These are phyloP conservation scores for Acrobasis consociella DNA, from an alignment of 2,888 invertebrate species.

Conservation along the genomic window DNA sequence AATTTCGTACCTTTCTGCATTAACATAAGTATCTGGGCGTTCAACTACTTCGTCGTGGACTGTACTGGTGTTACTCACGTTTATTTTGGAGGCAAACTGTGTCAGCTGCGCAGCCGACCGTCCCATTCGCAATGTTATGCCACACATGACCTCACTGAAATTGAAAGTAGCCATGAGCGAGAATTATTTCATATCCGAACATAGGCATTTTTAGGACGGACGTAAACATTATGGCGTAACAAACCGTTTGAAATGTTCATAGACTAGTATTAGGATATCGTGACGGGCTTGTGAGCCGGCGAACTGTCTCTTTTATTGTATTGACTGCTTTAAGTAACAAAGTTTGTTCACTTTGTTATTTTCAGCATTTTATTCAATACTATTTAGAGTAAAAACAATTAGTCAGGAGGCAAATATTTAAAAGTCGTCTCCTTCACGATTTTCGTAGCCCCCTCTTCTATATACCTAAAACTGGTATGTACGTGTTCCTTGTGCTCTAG, in stretches of 20 bases:
- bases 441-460: no score
- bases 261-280: neutral
- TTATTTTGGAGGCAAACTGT: constrained; percentile 13
- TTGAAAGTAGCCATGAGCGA: constrained; percentile 22
- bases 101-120: constrained; percentile 8
- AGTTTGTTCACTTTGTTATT: no score
- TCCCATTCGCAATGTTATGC: constrained; percentile 17
- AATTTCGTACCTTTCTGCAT: neutral
- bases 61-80: constrained; percentile 11
- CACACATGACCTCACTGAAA: constrained; percentile 24
- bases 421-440: no score
- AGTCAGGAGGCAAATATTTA: no score
- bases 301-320: no score
- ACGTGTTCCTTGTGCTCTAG: no score
- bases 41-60: neutral
- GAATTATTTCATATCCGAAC: constrained; percentile 20
- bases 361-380: no score
- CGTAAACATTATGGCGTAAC: constrained; percentile 9
- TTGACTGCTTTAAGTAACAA: no score
- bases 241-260: constrained; percentile 9
- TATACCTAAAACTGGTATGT: no score
- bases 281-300: no score
- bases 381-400: no score
- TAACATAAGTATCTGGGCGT: neutral
- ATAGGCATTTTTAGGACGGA: constrained; percentile 11